These are phyloP conservation scores for Rhinolophus ferrumequinum DNA, from an alignment of 2,113 vertebrate species.

Conservation along the genomic window DNA sequence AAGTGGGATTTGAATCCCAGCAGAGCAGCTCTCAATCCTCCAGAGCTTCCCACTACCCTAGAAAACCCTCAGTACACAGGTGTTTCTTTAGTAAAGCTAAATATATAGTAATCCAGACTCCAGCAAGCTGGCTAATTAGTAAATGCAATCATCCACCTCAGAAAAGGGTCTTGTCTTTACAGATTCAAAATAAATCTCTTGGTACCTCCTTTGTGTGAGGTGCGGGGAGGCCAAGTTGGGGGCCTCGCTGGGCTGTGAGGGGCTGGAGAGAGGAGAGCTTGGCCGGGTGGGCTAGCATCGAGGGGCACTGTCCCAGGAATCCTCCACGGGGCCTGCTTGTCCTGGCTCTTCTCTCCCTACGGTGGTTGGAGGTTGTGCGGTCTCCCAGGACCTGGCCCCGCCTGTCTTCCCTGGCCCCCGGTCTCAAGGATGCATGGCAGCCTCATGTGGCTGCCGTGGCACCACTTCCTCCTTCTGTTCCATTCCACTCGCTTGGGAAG, in stretches of 20 bases:
- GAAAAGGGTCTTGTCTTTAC: background rate
- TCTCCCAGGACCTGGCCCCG: background rate
- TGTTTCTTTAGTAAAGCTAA: background rate
- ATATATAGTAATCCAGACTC: background rate
- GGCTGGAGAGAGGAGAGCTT: background rate
- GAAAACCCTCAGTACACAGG: background rate
- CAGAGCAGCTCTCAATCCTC: background rate
- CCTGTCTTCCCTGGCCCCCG: background rate
- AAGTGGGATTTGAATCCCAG: background rate
- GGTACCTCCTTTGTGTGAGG: background rate
- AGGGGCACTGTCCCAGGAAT: background rate
- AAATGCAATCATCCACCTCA: background rate
- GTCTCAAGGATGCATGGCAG: background rate
- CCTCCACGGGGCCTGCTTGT: background rate
- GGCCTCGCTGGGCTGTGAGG: background rate
- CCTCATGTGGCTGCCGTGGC: accelerated
- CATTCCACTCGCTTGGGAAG: background rate
- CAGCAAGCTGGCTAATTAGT: background rate
- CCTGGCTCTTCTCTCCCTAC: background rate
- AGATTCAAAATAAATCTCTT: background rate
- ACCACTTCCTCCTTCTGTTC: background rate
- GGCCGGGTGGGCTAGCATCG: background rate
- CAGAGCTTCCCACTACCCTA: background rate
- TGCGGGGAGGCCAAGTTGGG: background rate
- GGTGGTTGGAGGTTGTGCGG: background rate